Conservation (phyloP, 2,888 invertebrate genomes). For the Nephrotoma guestfalica region DNA sequence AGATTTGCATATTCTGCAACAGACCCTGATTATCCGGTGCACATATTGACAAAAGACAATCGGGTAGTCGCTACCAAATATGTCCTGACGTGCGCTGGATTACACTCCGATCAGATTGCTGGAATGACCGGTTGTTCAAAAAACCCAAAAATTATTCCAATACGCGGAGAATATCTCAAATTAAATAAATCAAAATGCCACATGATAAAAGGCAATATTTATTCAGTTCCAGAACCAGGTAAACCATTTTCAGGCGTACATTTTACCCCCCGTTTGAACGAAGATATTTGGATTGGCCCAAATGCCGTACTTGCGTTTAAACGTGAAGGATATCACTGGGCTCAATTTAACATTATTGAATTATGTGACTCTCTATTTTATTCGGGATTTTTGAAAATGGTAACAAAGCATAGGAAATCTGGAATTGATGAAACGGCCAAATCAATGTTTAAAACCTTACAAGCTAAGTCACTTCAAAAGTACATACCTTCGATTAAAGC, state of each 20-base stretch:
- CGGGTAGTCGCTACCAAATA: slow-evolving; percentile 49
- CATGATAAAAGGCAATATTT: slow-evolving; percentile 83
- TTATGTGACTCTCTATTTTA: slow-evolving; percentile 54
- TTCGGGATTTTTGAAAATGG: slow-evolving; percentile 63
- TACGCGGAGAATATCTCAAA: slow-evolving; percentile 90
- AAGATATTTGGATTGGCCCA: slow-evolving; percentile 90
- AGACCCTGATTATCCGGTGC: slow-evolving; percentile 45
- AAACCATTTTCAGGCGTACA: slow-evolving; percentile 98
- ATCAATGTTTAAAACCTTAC: slow-evolving; percentile 59
- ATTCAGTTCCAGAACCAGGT: slow-evolving; percentile 93
- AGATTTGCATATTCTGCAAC: slow-evolving; percentile 45
- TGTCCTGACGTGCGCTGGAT: slow-evolving; percentile 88
- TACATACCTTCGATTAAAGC: slow-evolving; percentile 67
- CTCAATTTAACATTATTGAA: slow-evolving; percentile 55
- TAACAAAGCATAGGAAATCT: slow-evolving; percentile 58
- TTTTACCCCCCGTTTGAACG: slow-evolving; percentile 92
- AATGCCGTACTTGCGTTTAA: slow-evolving; percentile 93
- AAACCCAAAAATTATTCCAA: slow-evolving; percentile 73
- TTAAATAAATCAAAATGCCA: slow-evolving; percentile 61
- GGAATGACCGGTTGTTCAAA: slow-evolving; percentile 69
- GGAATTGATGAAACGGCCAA: slow-evolving; percentile 72
- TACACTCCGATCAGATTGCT: slow-evolving; percentile 86
- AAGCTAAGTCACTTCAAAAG: slow-evolving; percentile 68
- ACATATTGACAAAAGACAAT: slow-evolving; percentile 34
- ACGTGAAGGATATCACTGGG: slow-evolving; percentile 87